Conservation (phyloP, 1,140 invertebrate genomes). For the Psilanteris sp. region DNA sequence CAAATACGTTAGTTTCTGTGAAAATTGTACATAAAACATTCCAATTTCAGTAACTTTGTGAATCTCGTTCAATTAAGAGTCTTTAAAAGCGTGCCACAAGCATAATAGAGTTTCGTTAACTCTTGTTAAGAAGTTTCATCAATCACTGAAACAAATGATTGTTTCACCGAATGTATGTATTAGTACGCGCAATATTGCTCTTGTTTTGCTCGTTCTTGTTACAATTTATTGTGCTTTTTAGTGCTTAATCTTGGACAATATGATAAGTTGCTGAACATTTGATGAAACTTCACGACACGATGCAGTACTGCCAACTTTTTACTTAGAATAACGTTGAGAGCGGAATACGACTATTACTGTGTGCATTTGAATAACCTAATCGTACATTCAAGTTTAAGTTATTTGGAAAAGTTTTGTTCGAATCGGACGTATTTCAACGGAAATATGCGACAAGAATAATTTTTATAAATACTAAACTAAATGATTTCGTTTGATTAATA, state of each 20-base stretch:
- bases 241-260: background rate
- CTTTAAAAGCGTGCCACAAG: constrained; percentile 11
- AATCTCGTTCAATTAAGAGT: constrained; percentile 12
- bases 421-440: too few species aligned
- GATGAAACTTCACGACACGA: constrained; percentile 33
- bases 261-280: constrained; percentile 36
- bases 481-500: too few species aligned
- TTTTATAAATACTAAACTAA: too few species aligned
- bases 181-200: constrained; percentile 12
- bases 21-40: constrained; percentile 7
- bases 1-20: background rate
- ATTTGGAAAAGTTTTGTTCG: too few species aligned
- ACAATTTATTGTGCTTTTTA: constrained; percentile 21
- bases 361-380: constrained; percentile 26
- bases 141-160: constrained; percentile 40
- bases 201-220: constrained; percentile 7
- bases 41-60: background rate
- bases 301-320: constrained; percentile 26
- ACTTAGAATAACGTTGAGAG: constrained; percentile 11
- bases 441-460: too few species aligned
- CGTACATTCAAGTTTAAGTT: too few species aligned
- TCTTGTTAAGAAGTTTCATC: constrained; percentile 34
- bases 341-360: constrained; percentile 32
- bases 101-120: constrained; percentile 39
- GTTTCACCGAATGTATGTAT: constrained; percentile 9